Base-by-base conservation (phyloP, 2,797 vertebrate species). In the Toxotes lorentzi region DNA sequence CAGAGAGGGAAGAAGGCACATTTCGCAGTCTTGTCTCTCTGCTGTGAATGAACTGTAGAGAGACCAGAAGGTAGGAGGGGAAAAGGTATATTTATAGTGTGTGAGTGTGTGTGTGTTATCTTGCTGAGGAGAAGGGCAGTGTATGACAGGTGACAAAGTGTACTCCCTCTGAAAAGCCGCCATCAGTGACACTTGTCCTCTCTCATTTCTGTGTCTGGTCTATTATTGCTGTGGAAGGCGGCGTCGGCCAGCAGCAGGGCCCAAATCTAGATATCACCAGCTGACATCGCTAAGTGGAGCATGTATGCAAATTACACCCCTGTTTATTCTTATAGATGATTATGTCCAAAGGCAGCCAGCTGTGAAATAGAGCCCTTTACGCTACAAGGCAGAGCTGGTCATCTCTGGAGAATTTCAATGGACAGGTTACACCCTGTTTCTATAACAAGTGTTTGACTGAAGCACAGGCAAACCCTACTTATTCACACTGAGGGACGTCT, bases 211-310 rank as follows among this genome's bases (percentile, higher is more conserved):
- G n/a, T 64, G 45, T 85, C 66, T 51, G 73, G 34, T 81, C 65
- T 76, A 34, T 86, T 81, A 83, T 59, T 79, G 77, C 74, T 24
- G 21, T 70, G 62, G 57, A 76, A 41, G 68, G 58, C 21, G n/a
- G 14, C 48, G 45, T 47, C 19, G 7, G 41, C 41, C 69, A 40
- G 68, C 24, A 3, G 67, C 73, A 12, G 61, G 43, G 34, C 65
- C 63, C 56, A 72, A 76, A 78, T 82, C 41, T 51, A 68, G 50
- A 65, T 76, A 86, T 89, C 76, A 73, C 61, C 63, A 7, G 35
- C 73, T 50, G 70, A 78, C 74, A 34, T 81, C 56, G 81, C 63
- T 89, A 90, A 89, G 86, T 92, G 83, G 45, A 68, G 73, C 70
- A 35, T 3, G 21, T 71, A 70, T 80, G 71, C 76, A 82, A 76